Evolutionary conservation across 1,140 invertebrate species (phyloP).

Genomic region (Neodiprion pinetum): DNA sequence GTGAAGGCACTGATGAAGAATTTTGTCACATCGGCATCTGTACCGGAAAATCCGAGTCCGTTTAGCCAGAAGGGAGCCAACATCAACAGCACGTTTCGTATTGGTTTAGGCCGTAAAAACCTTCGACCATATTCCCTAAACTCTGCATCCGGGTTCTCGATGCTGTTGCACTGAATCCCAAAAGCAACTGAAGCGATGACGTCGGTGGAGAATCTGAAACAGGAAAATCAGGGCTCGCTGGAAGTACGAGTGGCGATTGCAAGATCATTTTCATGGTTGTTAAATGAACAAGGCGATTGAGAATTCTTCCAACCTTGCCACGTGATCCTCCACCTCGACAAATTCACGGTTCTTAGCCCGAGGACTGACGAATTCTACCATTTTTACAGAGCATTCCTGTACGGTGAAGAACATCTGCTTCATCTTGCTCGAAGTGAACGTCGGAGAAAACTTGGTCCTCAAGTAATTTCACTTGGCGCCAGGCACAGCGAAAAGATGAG

Average conservation of each 20-base stretch:
- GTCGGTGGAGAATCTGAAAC: constrained; percentile 64
- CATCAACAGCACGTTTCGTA: constrained; percentile 26
- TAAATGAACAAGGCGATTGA: constrained; percentile 32
- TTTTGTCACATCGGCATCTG: constrained; percentile 36
- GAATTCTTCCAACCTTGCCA: constrained; percentile 43
- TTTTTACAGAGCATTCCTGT: constrained; percentile 50
- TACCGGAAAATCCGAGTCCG: constrained; percentile 19
- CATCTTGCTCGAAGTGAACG: constrained; percentile 66
- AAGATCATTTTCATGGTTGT: constrained; percentile 30
- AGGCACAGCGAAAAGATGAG: constrained; percentile 60
- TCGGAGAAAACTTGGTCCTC: constrained; percentile 62
- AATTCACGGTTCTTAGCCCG: constrained; percentile 31
- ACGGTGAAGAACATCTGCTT: constrained; percentile 64
- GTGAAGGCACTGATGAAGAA: constrained; percentile 63
- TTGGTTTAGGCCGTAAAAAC: constrained; percentile 46
- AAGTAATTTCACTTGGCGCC: constrained; percentile 62
- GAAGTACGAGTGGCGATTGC: constrained; percentile 33
- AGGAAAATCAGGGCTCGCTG: constrained; percentile 26
- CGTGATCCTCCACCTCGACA: constrained; percentile 60
- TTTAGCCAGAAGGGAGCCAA: constrained; percentile 18
- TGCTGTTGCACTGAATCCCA: constrained; percentile 64
- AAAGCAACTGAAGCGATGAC: constrained; percentile 66
- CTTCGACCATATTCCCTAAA: constrained; percentile 35
- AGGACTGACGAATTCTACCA: constrained; percentile 39
- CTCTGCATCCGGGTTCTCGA: constrained; percentile 52